Percentiles rank a stretch among this genome's conserved stretches.
These are phyloP conservation scores for Perodicticus potto DNA, from an alignment of 2,797 vertebrate genomes.

Conservation along the genomic window DNA sequence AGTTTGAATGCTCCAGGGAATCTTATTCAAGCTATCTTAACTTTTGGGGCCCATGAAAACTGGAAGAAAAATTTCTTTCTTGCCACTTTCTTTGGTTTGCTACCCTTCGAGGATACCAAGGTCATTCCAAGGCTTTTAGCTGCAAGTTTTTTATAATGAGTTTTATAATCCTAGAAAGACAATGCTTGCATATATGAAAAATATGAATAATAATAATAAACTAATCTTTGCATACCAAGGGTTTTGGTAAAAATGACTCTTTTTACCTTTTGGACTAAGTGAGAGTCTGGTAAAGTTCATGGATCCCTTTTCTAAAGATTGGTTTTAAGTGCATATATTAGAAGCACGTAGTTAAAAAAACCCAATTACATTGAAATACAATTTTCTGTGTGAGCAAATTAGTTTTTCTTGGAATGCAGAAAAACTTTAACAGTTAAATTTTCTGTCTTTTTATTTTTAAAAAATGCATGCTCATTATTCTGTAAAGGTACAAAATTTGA, in stretches of 20 bases:
- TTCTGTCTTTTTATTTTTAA: background rate
- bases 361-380: background rate
- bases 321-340: background rate
- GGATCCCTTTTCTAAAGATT: constrained; percentile 1
- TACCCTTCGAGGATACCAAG: background rate
- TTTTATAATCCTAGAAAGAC: constrained; percentile 50
- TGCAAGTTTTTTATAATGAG: background rate
- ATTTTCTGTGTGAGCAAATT: constrained; percentile 57
- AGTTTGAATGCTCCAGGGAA: constrained; percentile 46
- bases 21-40: constrained; percentile 56
- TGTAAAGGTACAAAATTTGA: constrained; percentile 31
- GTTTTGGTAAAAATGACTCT: background rate
- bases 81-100: constrained; percentile 31
- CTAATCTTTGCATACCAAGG: background rate
- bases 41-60: constrained; percentile 54
- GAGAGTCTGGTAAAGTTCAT: background rate
- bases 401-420: constrained; percentile 13
- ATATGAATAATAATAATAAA: background rate
- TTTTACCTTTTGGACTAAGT: background rate
- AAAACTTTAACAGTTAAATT: constrained; percentile 34
- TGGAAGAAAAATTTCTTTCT: constrained; percentile 57
- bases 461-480: background rate
- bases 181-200: background rate
- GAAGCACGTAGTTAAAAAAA: constrained; percentile 33
- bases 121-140: background rate